Conservation (phyloP, 1,140 invertebrate species). For the Drosophila nebulosa region DNA sequence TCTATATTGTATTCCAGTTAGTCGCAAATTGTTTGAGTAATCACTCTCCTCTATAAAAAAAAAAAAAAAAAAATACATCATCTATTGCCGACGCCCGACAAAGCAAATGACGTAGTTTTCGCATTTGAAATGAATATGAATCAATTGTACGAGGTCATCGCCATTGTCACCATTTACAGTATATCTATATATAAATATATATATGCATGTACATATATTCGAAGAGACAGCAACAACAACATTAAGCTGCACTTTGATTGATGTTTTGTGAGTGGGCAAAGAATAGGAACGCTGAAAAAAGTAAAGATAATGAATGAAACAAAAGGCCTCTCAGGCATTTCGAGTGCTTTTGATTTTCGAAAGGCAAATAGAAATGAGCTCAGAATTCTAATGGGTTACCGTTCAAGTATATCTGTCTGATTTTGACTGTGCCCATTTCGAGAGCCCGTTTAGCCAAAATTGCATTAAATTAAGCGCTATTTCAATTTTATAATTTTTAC, state of each 20-base stretch:
- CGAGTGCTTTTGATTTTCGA: background rate
- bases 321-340: background rate
- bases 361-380: slow-evolving; percentile 43
- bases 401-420: background rate
- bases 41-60: background rate
- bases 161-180: background rate
- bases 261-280: background rate
- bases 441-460: too few relatives aligned
- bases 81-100: background rate
- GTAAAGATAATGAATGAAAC: background rate
- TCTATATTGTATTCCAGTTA: slow-evolving; percentile 3
- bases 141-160: slow-evolving; percentile 1
- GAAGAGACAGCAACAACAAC: background rate
- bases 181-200: background rate
- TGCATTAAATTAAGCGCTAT: too few relatives aligned
- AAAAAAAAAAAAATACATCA: background rate
- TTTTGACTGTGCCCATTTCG: too few relatives aligned
- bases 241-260: slow-evolving; percentile 9
- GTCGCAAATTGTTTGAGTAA: slow-evolving; percentile 5
- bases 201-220: background rate
- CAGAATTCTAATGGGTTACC: slow-evolving; percentile 4
- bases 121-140: slow-evolving; percentile 6
- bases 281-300: background rate
- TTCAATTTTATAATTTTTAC: too few relatives aligned
- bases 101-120: background rate